Conservation (phyloP, 1,140 invertebrate species). For the Glossosoma conforme region DNA sequence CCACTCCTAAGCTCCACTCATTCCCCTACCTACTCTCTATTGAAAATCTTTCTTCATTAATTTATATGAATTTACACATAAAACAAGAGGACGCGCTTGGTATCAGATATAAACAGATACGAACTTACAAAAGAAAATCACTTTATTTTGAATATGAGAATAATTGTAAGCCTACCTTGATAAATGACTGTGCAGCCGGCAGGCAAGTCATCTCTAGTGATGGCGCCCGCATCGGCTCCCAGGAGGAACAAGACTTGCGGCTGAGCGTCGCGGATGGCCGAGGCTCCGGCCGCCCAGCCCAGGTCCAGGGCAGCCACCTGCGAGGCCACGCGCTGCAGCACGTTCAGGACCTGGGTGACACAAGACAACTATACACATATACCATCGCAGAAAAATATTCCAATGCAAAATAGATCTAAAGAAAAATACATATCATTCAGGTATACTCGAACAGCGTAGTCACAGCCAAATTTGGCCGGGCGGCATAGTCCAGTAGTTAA, state of each 20-base stretch:
- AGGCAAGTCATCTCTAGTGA: conserved; percentile 74
- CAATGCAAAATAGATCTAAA: no score
- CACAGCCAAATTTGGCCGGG: no score
- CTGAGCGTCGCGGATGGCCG: conserved; percentile 59
- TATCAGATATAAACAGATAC: no score
- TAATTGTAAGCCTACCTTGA: conserved; percentile 58
- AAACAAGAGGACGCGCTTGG: no score
- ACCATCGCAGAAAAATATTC: conserved; percentile 3
- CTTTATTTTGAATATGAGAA: background rate
- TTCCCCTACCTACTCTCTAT: no score
- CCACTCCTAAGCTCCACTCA: no score
- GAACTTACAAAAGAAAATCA: no score
- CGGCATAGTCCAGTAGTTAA: no score
- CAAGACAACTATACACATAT: conserved; percentile 11
- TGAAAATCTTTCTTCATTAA: no score
- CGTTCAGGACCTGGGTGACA: conserved; percentile 70
- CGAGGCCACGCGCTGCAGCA: conserved; percentile 84
- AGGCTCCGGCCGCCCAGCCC: conserved; percentile 81
- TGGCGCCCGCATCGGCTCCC: conserved; percentile 84
- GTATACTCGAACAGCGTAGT: no score
- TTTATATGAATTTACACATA: no score
- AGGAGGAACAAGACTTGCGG: conserved; percentile 86
- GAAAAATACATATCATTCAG: no score
- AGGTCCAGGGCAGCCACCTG: conserved; percentile 96
- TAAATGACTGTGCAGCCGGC: conserved; percentile 88